phyloP scores from a whole-genome alignment of 1,140 invertebrate species.

The Capitella teleta region DNA sequence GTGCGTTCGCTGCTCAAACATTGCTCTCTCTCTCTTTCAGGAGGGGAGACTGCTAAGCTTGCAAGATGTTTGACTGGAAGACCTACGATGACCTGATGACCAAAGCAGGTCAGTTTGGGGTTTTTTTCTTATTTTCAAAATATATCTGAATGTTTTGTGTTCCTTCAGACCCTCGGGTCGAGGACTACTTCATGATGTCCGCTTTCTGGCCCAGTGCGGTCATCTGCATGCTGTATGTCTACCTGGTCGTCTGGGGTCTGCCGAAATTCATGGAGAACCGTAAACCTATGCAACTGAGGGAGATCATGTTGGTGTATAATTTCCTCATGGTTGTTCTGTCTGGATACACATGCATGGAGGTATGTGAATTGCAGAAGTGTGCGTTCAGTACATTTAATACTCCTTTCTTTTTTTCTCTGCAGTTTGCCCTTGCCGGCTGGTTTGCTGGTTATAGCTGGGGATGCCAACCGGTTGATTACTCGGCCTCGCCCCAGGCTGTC shows the following conservation, averaged over 20 bases:
- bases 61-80: too few species aligned
- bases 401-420: conserved; percentile 18
- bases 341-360: conserved; percentile 39
- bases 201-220: conserved; percentile 40
- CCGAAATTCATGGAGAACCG: conserved; percentile 41
- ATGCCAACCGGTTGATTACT: conserved; percentile 85
- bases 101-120: too few species aligned
- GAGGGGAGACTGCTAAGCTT: too few species aligned
- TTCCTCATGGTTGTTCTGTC: conserved; percentile 39
- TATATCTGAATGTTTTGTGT: too few species aligned
- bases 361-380: conserved; percentile 19
- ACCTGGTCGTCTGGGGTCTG: conserved; percentile 36
- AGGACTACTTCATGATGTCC: conserved; percentile 46
- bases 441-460: conserved; percentile 67
- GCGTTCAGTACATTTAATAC: neutral
- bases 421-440: conserved; percentile 64
- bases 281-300: conserved; percentile 38
- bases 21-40: too few species aligned
- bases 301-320: conserved; percentile 41
- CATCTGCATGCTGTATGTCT: conserved; percentile 42
- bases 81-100: too few species aligned
- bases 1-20: too few species aligned
- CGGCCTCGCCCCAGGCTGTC: conserved; percentile 59
- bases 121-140: too few species aligned
- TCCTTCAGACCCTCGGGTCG: conserved; percentile 42